Evolutionary conservation across 1,140 invertebrate species (phyloP), one percentile per base, ranked within the genome.

Genomic region (Bursaphelenchus mucronatus): DNA sequence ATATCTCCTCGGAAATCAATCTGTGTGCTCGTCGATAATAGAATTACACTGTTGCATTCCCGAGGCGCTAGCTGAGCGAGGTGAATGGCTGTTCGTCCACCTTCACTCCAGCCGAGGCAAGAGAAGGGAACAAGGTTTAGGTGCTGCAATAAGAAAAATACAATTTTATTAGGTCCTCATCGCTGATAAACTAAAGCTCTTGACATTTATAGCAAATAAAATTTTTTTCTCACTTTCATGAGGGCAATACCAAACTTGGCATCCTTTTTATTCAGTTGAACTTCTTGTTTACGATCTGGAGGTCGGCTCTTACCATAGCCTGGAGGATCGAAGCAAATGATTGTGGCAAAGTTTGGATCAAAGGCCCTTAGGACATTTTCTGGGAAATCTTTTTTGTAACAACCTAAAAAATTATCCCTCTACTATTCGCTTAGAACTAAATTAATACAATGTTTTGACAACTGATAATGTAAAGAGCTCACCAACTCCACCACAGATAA

Each of bases 401-500:
- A 81, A 6, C 77, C 74, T 76, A 43, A 19, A 74, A 54, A 49
- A 0, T 19, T 3, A 40, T 11, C n/a, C 21, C n/a, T 19, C n/a
- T 17, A 49, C 15, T 40, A 63, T 67, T 7, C 3, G 17, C 9
- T 11, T 64, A 15, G 17, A 58, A 13, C 47, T 11, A 10, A 66
- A 66, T 13, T 39, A 63, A 61, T 66, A 5, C 13, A 63, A 63
- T 9, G n/a, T 3, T 15, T 68, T 10, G 10, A 8, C 10, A 43
- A 11, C 21, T 47, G 17, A 13, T 51, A 59, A 56, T 51, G 46
- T 47, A 15, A 10, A 47, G 46, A 39, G 52, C 65, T 45, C 13
- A 79, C 75, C 77, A 46, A 79, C 77, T 8, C 75, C 77, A 51
- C 77, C 77, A 56, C 73, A 78, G 53, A 79, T 78, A 40, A 80